These are phyloP conservation scores for Podarcis raffonei DNA, from an alignment of 2,113 vertebrate genomes.

Conservation along the genomic window DNA sequence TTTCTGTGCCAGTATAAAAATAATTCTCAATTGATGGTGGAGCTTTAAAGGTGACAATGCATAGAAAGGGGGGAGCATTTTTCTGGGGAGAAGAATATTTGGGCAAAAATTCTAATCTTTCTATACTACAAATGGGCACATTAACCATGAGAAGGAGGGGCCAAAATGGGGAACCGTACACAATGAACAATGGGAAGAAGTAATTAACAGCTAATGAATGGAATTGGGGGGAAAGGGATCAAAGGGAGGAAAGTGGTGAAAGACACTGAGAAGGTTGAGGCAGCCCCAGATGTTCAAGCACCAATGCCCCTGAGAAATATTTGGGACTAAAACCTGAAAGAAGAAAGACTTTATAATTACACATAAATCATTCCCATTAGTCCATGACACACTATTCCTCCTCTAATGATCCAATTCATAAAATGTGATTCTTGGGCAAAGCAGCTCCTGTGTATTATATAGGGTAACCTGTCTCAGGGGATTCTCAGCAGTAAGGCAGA, in stretches of 20 bases:
- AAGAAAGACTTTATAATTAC: neutral
- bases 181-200: conserved; percentile 5
- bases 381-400: conserved; percentile 12
- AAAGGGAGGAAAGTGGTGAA: neutral
- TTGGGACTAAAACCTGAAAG: neutral
- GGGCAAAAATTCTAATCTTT: conserved; percentile 16
- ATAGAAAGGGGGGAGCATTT: neutral
- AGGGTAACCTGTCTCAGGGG: neutral
- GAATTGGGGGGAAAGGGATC: neutral
- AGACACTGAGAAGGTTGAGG: neutral
- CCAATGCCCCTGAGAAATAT: neutral
- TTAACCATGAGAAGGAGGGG: neutral
- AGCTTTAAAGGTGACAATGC: neutral
- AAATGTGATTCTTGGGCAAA: neutral
- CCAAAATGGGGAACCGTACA: neutral
- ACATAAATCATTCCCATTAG: neutral
- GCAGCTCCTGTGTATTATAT: neutral
- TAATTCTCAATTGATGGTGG: neutral
- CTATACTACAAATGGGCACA: neutral
- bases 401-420: neutral
- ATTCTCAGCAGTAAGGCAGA: accelerated
- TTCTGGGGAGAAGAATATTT: neutral
- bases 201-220: neutral
- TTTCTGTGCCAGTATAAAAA: neutral
- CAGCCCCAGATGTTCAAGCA: neutral